Evolutionary conservation across 2,113 vertebrate genomes (phyloP), one percentile per base, ranked within the genome.

Genomic region (Etia nguti): DNA sequence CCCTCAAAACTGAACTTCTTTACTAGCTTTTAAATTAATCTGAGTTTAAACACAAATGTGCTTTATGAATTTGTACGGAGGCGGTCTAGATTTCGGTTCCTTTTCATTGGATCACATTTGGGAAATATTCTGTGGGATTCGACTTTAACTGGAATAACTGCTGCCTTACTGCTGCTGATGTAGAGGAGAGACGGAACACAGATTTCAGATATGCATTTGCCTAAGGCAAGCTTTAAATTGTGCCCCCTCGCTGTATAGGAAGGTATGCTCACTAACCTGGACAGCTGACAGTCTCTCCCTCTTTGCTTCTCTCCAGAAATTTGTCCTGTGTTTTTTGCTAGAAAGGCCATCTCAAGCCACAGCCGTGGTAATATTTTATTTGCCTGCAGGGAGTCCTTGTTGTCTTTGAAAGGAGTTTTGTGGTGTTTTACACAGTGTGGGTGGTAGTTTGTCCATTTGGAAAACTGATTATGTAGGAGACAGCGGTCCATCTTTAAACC

Each of bases 301-400:
- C 15, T 38, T 31, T 31, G 13, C 48, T 68, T 24, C 10, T 57
- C 54, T 89, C 52, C 82, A 85, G 83, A 84, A 85, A 59, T 36
- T 31, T 81, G 79, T 86, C 56, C 24, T 43, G 4, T 29, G 68
- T 79, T 86, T 70, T 46, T 46, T 46, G n/a, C 60, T 70, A 59
- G 46, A 86, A 86, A 90, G 79, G 52, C 73, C 79, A 24, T 86
- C 52, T 89, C 50, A 18, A 90, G 80, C 10, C 31, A 12, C 68
- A 50, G 81, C 81, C 41, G 29, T 62, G 62, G 84, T 92, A 87
- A 84, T 89, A 84, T 86, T 90, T 54, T 55, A 59, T 84, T 90
- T 79, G 84, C 81, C 86, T 89, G 18, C 57, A 79, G 86, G 89
- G 54, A 81, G 81, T 86, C 52, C 16, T 57, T 82, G 31, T 88